Base-by-base conservation (phyloP, 2,113 vertebrate species). In the Xiphophorus hellerii region DNA sequence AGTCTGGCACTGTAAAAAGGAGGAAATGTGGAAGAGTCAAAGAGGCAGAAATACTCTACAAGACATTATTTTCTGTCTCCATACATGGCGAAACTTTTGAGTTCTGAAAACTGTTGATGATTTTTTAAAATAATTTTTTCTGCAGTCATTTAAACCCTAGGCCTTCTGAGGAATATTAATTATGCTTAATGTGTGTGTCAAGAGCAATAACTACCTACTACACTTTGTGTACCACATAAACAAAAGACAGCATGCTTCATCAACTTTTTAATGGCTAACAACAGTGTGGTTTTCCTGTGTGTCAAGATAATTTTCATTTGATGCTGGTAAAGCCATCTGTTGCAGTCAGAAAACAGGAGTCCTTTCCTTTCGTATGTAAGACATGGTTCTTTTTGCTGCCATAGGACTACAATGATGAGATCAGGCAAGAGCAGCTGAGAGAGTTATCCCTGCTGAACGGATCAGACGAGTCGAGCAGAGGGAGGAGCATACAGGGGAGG, bases 401-500 rank as follows among this genome's bases (percentile, higher is more conserved):
- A 27, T 84, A 99, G 98, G 98, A 99, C 90, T 99, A 99, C 86
- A 99, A 99, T 78, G 98, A 99, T 88, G 97, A 99, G 93, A 99
- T 99, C 89, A 96, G 98, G 76, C 98, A 99, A 90, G 98, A 99
- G 88, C 98, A 99, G 65, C 93, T 99, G 81, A 95, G 98, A 82
- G 98, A 99, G 89, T 93, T 99, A 67, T 99, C 97, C 0, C 96
- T 97, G 81, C 92, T 99, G 89, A 99, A 99, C 0, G 98, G 97
- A 76, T 98, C 97, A 2, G 97, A 99, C 9, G 97, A 99, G 67
- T 95, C 96, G 62, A 93, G 91, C 80, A 95, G 96, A 87, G 96
- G 96, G 76, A 95, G 97, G 86, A 94, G 92, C 28, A 89, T 92
- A 62, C 94, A 95, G 81, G 96, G 95, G 81, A 95, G 97, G 90